phyloP scores from a whole-genome alignment of 2,113 vertebrate genomes.

The Hemiprocne comata region DNA sequence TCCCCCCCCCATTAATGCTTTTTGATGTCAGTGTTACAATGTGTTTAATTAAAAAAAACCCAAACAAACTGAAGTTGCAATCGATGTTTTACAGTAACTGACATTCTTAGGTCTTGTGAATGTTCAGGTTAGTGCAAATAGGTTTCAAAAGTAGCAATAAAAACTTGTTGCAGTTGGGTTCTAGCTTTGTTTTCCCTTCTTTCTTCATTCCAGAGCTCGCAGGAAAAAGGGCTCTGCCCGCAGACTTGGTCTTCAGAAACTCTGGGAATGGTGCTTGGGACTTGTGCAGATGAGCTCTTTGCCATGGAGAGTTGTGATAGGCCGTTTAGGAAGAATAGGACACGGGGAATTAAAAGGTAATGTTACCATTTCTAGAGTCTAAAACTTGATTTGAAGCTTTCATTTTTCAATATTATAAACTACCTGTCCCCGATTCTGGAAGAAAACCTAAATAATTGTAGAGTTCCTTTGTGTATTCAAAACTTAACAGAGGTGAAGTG shows the following conservation, averaged over 20 bases:
- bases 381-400: neutral
- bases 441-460: neutral
- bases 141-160: neutral
- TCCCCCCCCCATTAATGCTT: neutral
- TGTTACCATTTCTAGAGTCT: neutral
- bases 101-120: neutral
- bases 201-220: conserved; percentile 81
- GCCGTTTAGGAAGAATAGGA: conserved; percentile 95
- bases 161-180: neutral
- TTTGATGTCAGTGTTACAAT: neutral
- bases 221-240: conserved; percentile 99
- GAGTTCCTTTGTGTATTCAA: neutral
- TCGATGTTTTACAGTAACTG: neutral
- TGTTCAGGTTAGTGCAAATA: neutral
- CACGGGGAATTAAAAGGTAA: conserved; percentile 97
- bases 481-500: neutral
- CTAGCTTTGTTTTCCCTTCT: neutral
- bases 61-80: neutral
- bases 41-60: neutral
- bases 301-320: conserved; percentile 97
- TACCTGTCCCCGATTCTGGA: neutral
- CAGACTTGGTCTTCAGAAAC: conserved; percentile 93
- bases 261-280: conserved; percentile 98
- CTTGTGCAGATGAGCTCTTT: conserved; percentile 97
- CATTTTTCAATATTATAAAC: neutral